Evolutionary conservation across 1,140 invertebrate genomes (phyloP).

Genomic region (Bombus superbus): DNA sequence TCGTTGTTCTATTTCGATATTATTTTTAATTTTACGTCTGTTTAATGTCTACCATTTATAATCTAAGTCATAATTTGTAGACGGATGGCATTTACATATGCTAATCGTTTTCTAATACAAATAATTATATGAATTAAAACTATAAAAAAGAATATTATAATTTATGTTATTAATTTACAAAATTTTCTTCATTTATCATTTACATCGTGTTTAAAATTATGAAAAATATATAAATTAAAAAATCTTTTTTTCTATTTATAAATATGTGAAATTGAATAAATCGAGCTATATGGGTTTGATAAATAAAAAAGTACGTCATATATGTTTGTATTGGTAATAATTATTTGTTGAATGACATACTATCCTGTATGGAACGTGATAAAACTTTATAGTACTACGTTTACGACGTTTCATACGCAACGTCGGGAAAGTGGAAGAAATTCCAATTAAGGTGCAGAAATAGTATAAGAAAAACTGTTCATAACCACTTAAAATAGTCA

Average conservation of each 20-base stretch:
- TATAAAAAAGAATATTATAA: neutral
- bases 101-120: constrained; percentile 10
- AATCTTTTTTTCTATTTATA: constrained; percentile 20
- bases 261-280: neutral
- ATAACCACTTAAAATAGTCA: constrained; percentile 59
- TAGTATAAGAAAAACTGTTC: constrained; percentile 60
- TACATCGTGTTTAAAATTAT: constrained; percentile 22
- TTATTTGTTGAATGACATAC: constrained; percentile 55
- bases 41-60: neutral
- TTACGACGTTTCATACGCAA: constrained; percentile 61
- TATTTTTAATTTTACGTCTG: constrained; percentile 70
- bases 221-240: constrained; percentile 33
- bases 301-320: constrained; percentile 43
- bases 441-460: constrained; percentile 50
- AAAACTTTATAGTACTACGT: constrained; percentile 74
- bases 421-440: constrained; percentile 41
- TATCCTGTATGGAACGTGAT: constrained; percentile 80
- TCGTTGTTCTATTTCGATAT: constrained; percentile 78
- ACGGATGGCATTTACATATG: neutral
- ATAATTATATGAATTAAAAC: constrained; percentile 23
- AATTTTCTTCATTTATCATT: constrained; percentile 16
- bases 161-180: constrained; percentile 3
- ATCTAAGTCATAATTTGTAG: constrained; percentile 7
- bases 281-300: constrained; percentile 31
- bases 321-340: constrained; percentile 42